phyloP scores from a whole-genome alignment of 2,888 invertebrate genomes.

The Dryobotodes eremita region DNA sequence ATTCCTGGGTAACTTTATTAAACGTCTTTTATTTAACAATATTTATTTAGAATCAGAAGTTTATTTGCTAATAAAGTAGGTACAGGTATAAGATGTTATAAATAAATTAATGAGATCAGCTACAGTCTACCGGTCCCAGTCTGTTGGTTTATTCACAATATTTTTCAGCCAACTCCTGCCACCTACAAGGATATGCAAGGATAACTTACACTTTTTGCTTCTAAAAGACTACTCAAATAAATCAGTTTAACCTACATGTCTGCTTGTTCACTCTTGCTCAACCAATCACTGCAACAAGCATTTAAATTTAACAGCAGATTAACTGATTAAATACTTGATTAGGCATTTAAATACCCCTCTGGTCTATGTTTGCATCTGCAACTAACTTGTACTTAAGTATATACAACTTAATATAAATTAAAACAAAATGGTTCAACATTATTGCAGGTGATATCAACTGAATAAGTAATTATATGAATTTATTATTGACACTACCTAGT shows the following conservation, averaged over 20 bases:
- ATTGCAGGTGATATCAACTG: conserved; percentile 12
- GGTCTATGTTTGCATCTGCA: background rate
- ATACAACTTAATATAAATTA: background rate
- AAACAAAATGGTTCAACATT: conserved; percentile 24
- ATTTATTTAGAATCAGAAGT: no score
- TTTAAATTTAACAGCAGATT: background rate
- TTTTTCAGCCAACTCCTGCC: background rate
- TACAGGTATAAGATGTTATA: no score
- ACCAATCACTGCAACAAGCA: background rate
- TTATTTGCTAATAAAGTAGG: no score
- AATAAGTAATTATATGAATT: conserved; percentile 29
- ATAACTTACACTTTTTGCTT: background rate
- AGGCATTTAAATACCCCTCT: background rate
- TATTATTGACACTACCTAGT: conserved; percentile 29
- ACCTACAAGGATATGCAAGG: background rate
- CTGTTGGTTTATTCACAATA: background rate
- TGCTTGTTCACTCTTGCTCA: background rate
- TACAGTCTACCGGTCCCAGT: no score
- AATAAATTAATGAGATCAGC: no score
- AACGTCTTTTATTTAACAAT: background rate
- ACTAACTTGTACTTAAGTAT: background rate
- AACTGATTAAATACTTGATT: background rate
- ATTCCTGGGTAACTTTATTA: background rate
- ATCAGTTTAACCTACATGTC: background rate
- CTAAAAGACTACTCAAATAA: background rate